Conservation (phyloP, 1,140 invertebrate species). For the Phenacoccus solenopsis region DNA sequence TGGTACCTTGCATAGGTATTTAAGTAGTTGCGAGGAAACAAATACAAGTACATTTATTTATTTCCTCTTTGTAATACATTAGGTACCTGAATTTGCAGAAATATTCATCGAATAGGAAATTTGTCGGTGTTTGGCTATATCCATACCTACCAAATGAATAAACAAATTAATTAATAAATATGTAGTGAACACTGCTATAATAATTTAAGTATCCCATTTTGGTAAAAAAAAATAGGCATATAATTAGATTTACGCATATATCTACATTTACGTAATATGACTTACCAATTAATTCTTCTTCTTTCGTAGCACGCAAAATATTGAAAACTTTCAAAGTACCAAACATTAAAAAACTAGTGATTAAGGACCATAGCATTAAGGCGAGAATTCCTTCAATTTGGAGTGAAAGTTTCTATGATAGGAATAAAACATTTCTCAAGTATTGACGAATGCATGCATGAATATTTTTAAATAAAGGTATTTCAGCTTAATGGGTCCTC, state of each 20-base stretch:
- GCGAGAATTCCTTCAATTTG: not conserved
- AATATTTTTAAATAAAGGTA: too few relatives aligned
- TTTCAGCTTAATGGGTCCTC: too few relatives aligned
- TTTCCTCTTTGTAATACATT: too few relatives aligned
- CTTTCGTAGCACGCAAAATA: conserved; percentile 35
- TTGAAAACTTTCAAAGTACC: conserved; percentile 33
- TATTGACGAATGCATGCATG: too few relatives aligned
- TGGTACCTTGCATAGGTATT: too few relatives aligned
- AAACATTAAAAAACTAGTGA: conserved; percentile 34
- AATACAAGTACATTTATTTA: too few relatives aligned
- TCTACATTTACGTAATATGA: not conserved
- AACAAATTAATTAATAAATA: too few relatives aligned
- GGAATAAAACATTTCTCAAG: too few relatives aligned
- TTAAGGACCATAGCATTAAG: not conserved
- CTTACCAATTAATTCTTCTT: conserved; percentile 39
- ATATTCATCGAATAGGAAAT: not conserved
- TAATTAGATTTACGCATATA: not conserved
- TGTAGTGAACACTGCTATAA: too few relatives aligned
- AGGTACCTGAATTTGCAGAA: not conserved
- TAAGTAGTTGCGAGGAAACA: too few relatives aligned
- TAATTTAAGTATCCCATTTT: too few relatives aligned
- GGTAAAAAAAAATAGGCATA: not conserved
- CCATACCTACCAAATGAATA: not conserved
- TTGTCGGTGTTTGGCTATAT: not conserved
- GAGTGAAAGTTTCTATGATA: not conserved